Evolutionary conservation across 2,797 vertebrate genomes (phyloP), one percentile per base, ranked within the genome.

Genomic region (Phrynocephalus vlangalii): DNA sequence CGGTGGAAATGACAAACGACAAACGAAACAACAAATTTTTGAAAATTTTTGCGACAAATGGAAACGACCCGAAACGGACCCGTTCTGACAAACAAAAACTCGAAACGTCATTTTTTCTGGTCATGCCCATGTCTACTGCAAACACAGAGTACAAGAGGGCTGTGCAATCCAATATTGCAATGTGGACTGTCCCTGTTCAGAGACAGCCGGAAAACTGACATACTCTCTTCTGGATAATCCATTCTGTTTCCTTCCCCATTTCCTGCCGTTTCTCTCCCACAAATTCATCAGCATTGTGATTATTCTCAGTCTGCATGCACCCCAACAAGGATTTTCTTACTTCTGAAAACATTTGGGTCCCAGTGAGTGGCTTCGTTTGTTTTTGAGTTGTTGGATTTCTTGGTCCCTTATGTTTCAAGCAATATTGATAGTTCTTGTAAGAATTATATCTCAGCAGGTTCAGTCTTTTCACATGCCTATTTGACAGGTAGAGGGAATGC

Each of bases 231-330:
- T 38, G 80, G 63, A 44, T 8, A 15, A 28, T 13, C 15, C 9
- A 15, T 0, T 3, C 6, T 7, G 60, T 18, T 22, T 1, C 2
- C 0, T 0, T 20, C 26, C 1, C 15, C 68, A 28, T 63, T 72
- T 60, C 56, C 26, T 6, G 15, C 18, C 56, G 20, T 66, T 24
- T 38, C 18, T 15, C 22, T 63, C 16, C 10, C 56, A 60, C 5
- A 7, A 16, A 26, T 52, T 6, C 24, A 2, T 26, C 48, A 52
- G 15, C 28, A 79, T 13, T 28, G 10, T 50, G 44, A 50, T 44
- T 15, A 7, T 79, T 56, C 48, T 20, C 28, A 79, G 26, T 9
- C 15, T 8, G 11, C 52, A 56, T 8, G 52, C 52, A 6, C 8
- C 72, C 11, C 7, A 13, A 38, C 20, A 38, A 38, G 33, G 20